phyloP scores from a whole-genome alignment of 2,113 vertebrate species.

The Cyanoliseus patagonus region DNA sequence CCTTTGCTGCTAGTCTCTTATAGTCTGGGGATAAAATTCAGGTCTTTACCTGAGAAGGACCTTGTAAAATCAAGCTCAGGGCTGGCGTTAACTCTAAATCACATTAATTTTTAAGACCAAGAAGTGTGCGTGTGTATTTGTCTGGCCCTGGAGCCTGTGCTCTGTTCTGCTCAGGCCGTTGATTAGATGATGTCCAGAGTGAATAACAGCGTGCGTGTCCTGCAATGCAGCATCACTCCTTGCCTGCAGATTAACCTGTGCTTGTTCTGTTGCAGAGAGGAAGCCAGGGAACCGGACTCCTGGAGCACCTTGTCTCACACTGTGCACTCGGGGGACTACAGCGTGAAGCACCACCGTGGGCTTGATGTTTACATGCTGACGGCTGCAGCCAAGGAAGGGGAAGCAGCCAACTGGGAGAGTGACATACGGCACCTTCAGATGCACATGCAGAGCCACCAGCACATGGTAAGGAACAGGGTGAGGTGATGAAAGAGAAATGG shows the following conservation, averaged over 20 bases:
- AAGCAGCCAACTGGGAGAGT: slow-evolving; percentile 65
- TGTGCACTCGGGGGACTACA: slow-evolving; percentile 71
- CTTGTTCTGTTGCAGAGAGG: slow-evolving; percentile 71
- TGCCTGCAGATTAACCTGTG: background rate
- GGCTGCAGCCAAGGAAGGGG: slow-evolving; percentile 62
- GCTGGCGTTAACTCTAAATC: background rate
- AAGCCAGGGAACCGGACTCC: slow-evolving; percentile 62
- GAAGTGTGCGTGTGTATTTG: background rate
- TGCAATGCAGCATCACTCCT: background rate
- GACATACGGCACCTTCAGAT: slow-evolving; percentile 76
- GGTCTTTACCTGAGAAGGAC: background rate
- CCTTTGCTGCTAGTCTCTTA: background rate
- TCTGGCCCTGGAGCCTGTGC: background rate
- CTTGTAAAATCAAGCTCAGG: background rate
- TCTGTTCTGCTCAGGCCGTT: accelerated
- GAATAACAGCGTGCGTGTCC: background rate
- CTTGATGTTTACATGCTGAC: slow-evolving; percentile 87
- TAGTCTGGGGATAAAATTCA: background rate
- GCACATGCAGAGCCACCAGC: slow-evolving; percentile 71
- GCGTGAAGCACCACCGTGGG: slow-evolving; percentile 80
- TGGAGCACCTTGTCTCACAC: slow-evolving; percentile 74
- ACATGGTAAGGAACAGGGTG: slow-evolving; percentile 65
- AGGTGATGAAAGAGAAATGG: background rate
- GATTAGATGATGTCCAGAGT: slow-evolving; percentile 34
- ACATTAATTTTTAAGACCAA: background rate